These are phyloP conservation scores for Gerris lacustris DNA, from an alignment of 2,888 invertebrate genomes.

Conservation along the genomic window DNA sequence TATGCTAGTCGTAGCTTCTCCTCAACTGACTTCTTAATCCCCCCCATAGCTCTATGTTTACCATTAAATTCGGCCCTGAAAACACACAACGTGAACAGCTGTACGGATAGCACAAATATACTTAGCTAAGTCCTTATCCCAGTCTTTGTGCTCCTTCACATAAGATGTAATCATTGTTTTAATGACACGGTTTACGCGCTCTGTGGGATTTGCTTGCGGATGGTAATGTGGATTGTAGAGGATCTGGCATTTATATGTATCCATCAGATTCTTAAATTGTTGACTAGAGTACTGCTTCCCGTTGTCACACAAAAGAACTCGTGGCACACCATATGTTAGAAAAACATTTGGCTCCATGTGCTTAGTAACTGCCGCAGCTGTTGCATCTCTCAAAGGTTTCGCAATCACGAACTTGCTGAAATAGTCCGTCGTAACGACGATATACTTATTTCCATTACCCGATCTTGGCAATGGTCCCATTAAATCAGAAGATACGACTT, in stretches of 20 bases:
- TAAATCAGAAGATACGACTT: slow-evolving; percentile 23
- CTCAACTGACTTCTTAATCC: too few species aligned
- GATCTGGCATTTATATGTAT: not conserved
- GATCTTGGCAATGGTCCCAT: slow-evolving; percentile 20
- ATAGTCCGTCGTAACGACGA: slow-evolving; percentile 31
- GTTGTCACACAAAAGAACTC: slow-evolving; percentile 28
- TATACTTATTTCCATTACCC: slow-evolving; percentile 20
- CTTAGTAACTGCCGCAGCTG: slow-evolving; percentile 18
- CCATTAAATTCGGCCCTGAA: too few species aligned
- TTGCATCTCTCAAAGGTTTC: slow-evolving; percentile 25
- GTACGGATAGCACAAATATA: slow-evolving; percentile 29
- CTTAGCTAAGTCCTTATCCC: slow-evolving; percentile 28
- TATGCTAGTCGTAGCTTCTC: too few species aligned
- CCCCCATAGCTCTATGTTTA: too few species aligned
- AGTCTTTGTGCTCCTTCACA: slow-evolving; percentile 26
- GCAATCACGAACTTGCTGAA: slow-evolving; percentile 25
- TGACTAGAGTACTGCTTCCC: slow-evolving; percentile 24
- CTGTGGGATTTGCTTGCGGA: slow-evolving; percentile 30
- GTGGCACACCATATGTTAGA: slow-evolving; percentile 26
- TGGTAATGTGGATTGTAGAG: slow-evolving; percentile 14
- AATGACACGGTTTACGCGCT: slow-evolving; percentile 28
- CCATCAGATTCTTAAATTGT: not conserved
- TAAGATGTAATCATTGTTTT: slow-evolving; percentile 28
- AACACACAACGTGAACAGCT: slow-evolving; percentile 2
- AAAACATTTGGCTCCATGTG: slow-evolving; percentile 25